Evolutionary conservation across 2,888 invertebrate genomes (phyloP).

Genomic region (Synanthedon tipuliformis): DNA sequence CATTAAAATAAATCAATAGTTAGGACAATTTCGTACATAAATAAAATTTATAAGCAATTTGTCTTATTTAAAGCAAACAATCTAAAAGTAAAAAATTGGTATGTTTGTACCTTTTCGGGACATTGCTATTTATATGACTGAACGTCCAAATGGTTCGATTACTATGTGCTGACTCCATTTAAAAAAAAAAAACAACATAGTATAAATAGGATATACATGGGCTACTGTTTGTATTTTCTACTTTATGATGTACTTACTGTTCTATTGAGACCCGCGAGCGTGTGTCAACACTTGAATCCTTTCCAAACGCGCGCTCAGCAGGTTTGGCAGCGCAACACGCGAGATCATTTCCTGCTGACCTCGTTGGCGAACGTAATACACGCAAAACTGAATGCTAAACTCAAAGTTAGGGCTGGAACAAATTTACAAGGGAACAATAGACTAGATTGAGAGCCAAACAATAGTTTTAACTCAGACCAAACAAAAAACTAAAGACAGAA

Average conservation of each 20-base stretch:
- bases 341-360: conserved; percentile 23
- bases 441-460: background rate
- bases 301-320: conserved; percentile 19
- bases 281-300: conserved; percentile 18
- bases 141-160: too few relatives aligned
- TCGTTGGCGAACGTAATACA: conserved; percentile 1
- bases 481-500: too few relatives aligned
- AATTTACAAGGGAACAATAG: background rate
- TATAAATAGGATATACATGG: background rate
- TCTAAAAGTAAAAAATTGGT: too few relatives aligned
- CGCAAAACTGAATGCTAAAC: background rate
- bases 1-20: too few relatives aligned
- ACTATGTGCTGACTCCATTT: too few relatives aligned
- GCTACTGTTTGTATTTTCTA: background rate
- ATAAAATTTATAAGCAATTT: too few relatives aligned
- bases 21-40: too few relatives aligned
- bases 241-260: background rate
- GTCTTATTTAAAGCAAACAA: too few relatives aligned
- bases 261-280: background rate
- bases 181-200: too few relatives aligned
- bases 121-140: too few relatives aligned
- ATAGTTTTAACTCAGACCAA: background rate
- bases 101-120: too few relatives aligned
- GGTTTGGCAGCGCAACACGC: conserved; percentile 22
- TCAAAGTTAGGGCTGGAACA: background rate